These are phyloP conservation scores for Anoplophora glabripennis DNA, from an alignment of 1,140 invertebrate species.

Conservation along the genomic window DNA sequence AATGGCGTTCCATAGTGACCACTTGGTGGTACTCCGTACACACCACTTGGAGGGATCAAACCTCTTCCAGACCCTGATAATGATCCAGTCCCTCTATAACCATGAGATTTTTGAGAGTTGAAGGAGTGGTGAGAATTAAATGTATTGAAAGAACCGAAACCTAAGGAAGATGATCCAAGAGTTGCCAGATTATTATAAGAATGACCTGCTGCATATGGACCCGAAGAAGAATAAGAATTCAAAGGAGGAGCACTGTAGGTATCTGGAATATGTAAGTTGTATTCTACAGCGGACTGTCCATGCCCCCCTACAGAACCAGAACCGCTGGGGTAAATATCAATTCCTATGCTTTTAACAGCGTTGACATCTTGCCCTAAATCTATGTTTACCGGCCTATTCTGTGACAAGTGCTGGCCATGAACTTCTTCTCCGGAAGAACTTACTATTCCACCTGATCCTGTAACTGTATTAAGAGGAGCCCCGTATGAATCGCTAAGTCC, in stretches of 20 bases:
- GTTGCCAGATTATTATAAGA: conserved; percentile 29
- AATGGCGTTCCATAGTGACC: conserved; percentile 57
- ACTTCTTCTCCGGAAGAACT: conserved; percentile 39
- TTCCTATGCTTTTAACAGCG: conserved; percentile 51
- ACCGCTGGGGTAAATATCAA: conserved; percentile 49
- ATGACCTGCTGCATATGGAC: conserved; percentile 53
- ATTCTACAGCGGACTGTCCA: neutral
- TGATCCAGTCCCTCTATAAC: conserved; percentile 20
- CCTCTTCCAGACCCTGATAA: conserved; percentile 49
- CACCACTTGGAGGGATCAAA: conserved; percentile 54
- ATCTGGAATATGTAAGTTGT: conserved; percentile 37
- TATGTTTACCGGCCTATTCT: conserved; percentile 25
- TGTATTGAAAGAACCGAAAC: neutral
- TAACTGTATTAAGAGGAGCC: conserved; percentile 45
- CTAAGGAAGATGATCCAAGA: neutral
- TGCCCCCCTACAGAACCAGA: conserved; percentile 22
- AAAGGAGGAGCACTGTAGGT: conserved; percentile 53
- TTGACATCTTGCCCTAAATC: conserved; percentile 44
- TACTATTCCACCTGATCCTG: conserved; percentile 44
- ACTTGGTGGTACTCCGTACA: conserved; percentile 55
- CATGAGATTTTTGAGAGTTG: conserved; percentile 8
- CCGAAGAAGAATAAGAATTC: conserved; percentile 51
- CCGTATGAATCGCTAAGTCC: conserved; percentile 47
- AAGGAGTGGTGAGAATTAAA: neutral
- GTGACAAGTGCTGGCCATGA: conserved; percentile 17